Conservation (phyloP, 1,140 invertebrate species). For the Physella acuta region DNA sequence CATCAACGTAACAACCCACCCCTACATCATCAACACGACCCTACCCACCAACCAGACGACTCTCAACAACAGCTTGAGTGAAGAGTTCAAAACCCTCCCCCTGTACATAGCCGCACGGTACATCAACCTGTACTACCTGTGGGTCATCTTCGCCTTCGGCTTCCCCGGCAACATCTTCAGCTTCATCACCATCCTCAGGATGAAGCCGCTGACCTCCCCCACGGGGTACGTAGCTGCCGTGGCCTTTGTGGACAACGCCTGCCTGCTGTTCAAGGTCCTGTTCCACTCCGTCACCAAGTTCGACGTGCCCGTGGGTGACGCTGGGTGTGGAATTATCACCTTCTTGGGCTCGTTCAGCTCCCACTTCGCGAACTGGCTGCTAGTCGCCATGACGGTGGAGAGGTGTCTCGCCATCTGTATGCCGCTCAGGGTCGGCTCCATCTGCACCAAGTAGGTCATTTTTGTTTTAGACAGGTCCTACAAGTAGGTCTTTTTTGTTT, state of each 20-base stretch:
- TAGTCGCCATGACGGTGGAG: slow-evolving; percentile 44
- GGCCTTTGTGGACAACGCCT: slow-evolving; percentile 36
- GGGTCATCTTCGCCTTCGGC: slow-evolving; percentile 40
- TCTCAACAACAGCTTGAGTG: too few relatives aligned
- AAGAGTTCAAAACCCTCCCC: too few relatives aligned
- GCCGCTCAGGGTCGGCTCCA: slow-evolving; percentile 38
- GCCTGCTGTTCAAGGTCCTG: slow-evolving; percentile 36
- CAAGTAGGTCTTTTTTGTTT: too few relatives aligned
- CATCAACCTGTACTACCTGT: slow-evolving; percentile 45
- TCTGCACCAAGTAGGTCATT: slow-evolving; percentile 31
- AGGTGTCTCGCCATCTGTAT: slow-evolving; percentile 45
- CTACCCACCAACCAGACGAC: too few relatives aligned
- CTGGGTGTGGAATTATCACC: slow-evolving; percentile 36
- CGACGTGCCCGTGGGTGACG: slow-evolving; percentile 35
- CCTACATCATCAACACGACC: too few relatives aligned
- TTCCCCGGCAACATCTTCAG: slow-evolving; percentile 42
- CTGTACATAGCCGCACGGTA: slow-evolving; percentile 26
- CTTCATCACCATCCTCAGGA: slow-evolving; percentile 38
- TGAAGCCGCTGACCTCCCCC: slow-evolving; percentile 43
- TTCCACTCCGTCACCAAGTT: slow-evolving; percentile 33
- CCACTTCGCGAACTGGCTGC: slow-evolving; percentile 48
- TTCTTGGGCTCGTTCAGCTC: slow-evolving; percentile 38
- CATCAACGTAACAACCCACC: too few relatives aligned
- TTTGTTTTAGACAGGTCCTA: too few relatives aligned
- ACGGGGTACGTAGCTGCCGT: slow-evolving; percentile 39